These are phyloP conservation scores for Channallabes apus DNA, from an alignment of 2,797 vertebrate species.

Conservation along the genomic window DNA sequence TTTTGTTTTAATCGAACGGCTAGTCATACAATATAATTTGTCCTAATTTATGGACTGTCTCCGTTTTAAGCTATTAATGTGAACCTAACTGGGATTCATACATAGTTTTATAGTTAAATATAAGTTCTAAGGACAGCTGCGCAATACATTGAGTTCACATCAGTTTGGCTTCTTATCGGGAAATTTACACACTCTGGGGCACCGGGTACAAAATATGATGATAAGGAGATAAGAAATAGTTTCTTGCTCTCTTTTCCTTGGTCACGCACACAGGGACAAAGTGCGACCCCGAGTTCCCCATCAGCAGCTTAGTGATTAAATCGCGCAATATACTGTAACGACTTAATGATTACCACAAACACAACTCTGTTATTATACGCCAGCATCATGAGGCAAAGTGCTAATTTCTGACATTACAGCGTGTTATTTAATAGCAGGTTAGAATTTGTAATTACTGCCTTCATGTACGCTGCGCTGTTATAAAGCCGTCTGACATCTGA, in stretches of 20 bases:
- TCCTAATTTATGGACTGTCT: neutral
- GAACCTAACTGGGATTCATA: neutral
- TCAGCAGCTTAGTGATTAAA: neutral
- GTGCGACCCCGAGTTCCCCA: neutral
- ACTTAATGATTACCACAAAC: conserved; percentile 6
- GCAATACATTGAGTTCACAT: neutral
- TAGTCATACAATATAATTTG: neutral
- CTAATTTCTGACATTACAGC: conserved; percentile 1
- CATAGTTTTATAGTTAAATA: neutral
- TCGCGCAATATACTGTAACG: neutral
- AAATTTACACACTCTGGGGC: neutral
- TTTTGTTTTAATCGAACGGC: neutral
- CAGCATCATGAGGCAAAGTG: conserved; percentile 7
- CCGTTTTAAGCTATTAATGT: neutral
- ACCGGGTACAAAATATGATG: neutral
- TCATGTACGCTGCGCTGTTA: neutral
- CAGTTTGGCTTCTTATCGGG: neutral
- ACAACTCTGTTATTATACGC: neutral
- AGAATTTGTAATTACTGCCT: neutral
- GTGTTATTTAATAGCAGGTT: neutral
- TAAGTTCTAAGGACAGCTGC: neutral
- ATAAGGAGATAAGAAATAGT: neutral
- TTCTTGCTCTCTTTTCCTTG: neutral
- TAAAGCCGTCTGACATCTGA: neutral
- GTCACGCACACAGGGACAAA: neutral